Conservation (phyloP, 2,797 vertebrate genomes). For the Gobio occitaniae region DNA sequence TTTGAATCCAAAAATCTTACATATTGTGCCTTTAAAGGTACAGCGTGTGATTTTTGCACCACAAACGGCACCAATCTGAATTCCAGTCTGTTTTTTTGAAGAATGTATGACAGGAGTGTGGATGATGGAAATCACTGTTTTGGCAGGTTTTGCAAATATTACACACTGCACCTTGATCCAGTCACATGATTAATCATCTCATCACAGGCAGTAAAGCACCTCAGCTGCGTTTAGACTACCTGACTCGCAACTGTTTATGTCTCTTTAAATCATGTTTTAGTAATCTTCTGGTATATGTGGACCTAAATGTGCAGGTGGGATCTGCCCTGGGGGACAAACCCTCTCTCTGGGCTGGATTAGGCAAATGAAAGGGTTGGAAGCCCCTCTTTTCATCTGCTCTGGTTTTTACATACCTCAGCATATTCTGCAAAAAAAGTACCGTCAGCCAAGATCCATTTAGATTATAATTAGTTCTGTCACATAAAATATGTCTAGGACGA, state of each 20-base stretch:
- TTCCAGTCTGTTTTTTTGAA: neutral
- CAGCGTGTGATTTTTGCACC: neutral
- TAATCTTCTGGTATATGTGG: neutral
- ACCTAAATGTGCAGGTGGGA: neutral
- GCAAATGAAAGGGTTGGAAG: conserved; percentile 8
- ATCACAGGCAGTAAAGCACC: neutral
- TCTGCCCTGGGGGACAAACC: conserved; percentile 14
- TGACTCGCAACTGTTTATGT: neutral
- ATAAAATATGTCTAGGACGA: conserved; percentile 2
- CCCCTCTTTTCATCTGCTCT: conserved; percentile 11
- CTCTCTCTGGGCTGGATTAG: conserved; percentile 3
- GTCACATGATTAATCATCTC: neutral
- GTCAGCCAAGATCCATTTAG: conserved; percentile 5
- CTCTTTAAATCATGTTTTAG: neutral
- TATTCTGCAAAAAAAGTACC: neutral
- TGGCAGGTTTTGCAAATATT: neutral
- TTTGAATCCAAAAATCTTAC: too few relatives aligned
- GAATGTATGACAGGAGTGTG: neutral
- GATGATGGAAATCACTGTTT: neutral
- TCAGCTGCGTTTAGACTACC: neutral
- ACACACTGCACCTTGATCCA: neutral
- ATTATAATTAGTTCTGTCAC: conserved; percentile 21
- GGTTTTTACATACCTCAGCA: conserved; percentile 22
- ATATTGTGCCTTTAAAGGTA: neutral
- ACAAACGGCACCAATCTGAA: neutral